Conservation (phyloP, 2,113 vertebrate species). For the Aspiorhynchus laticeps region DNA sequence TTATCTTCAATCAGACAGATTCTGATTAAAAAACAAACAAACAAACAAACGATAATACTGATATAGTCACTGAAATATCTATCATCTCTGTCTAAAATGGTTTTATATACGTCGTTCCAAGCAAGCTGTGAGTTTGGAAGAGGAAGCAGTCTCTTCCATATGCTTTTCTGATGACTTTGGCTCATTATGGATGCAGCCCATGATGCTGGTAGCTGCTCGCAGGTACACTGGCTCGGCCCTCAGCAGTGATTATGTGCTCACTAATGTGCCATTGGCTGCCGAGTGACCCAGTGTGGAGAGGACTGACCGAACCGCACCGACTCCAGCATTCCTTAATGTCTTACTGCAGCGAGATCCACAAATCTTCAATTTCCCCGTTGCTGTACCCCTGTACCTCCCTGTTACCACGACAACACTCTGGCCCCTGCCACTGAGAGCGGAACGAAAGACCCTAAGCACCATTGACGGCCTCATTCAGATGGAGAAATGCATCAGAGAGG, state of each 20-base stretch:
- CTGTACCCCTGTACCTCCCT: slow-evolving; percentile 26
- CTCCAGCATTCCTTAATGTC: slow-evolving; percentile 43
- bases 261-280: slow-evolving; percentile 49
- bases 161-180: slow-evolving; percentile 42
- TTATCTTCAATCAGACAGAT: not conserved
- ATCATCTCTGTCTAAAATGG: not conserved
- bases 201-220: slow-evolving; percentile 22
- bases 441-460: slow-evolving; percentile 44
- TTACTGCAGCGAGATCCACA: slow-evolving; percentile 29
- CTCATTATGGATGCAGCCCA: slow-evolving; percentile 37
- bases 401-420: slow-evolving; percentile 52
- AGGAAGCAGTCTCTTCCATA: slow-evolving; percentile 35
- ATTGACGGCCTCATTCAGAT: slow-evolving; percentile 47
- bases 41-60: not conserved
- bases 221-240: slow-evolving; percentile 24
- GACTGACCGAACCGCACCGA: slow-evolving; percentile 32
- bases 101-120: not conserved
- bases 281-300: slow-evolving; percentile 46
- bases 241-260: slow-evolving; percentile 25
- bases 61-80: not conserved
- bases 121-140: slow-evolving; percentile 43
- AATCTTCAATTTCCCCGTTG: not conserved
- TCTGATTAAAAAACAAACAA: not conserved
- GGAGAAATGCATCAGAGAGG: not conserved
- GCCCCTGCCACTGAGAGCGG: slow-evolving; percentile 37